Percentiles rank a stretch among this genome's conserved stretches.
phyloP scores from a whole-genome alignment of 2,113 vertebrate species.

The Ceuthmochares aereus region DNA sequence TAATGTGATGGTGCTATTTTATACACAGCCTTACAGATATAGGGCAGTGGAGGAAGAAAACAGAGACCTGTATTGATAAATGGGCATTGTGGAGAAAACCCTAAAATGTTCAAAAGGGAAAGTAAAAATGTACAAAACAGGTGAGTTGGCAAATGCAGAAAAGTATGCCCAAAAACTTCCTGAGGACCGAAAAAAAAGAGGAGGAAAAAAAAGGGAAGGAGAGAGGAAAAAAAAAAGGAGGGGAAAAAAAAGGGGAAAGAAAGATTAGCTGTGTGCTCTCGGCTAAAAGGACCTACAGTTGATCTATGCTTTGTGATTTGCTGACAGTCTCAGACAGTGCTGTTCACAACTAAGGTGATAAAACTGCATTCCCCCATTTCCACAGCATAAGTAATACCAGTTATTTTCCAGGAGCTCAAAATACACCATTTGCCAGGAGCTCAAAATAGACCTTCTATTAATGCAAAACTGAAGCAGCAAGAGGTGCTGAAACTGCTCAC shows the following conservation, averaged over 20 bases:
- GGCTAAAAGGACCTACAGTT: not conserved
- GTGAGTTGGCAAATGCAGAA: not conserved
- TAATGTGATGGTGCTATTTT: not conserved
- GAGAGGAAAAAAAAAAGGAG: rapidly evolving
- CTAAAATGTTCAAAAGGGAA: not conserved
- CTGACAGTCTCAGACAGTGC: not conserved
- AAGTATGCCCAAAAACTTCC: not conserved
- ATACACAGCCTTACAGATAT: not conserved
- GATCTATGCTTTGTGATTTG: not conserved
- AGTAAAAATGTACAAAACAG: not conserved
- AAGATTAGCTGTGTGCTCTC: not conserved
- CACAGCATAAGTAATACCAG: not conserved
- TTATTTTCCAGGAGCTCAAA: not conserved
- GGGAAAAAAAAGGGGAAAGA: rapidly evolving
- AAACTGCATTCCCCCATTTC: not conserved
- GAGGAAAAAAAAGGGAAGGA: too few relatives aligned
- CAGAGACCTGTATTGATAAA: not conserved
- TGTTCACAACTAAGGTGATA: not conserved
- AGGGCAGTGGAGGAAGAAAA: rapidly evolving
- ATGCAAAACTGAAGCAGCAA: not conserved
- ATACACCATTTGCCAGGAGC: not conserved
- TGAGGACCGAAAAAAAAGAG: too few relatives aligned
- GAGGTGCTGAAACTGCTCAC: not conserved
- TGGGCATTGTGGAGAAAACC: not conserved
- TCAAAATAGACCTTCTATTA: not conserved